Evolutionary conservation across 1,140 invertebrate genomes (phyloP), one percentile per base, ranked within the genome.

Genomic region (Zaprionus gabonicus): DNA sequence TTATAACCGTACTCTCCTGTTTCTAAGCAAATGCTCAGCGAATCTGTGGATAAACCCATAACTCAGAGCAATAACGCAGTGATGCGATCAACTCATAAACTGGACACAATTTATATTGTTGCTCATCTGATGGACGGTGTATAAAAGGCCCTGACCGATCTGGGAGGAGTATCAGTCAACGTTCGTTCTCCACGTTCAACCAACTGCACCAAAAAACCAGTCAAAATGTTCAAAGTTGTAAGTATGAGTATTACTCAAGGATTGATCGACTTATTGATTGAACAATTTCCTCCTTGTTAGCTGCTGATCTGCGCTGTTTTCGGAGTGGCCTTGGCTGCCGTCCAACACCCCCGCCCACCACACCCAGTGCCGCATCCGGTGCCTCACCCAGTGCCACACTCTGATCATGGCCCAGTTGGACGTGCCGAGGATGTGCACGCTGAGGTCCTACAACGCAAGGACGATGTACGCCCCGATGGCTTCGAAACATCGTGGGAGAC

Each of bases 401-500:
- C 20, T 2, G 49, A 34, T 25, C 71, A 46, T n/a, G 15, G 20
- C 13, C 49, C 49, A 23, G 67, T 31, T 17, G 53, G 77, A 51
- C 31, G 7, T 34, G 0, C 25, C 4, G 76, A 91, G 12, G 83
- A 91, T 56, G 77, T 60, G 13, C 71, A 82, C 57, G 78, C 82
- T 0, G 91, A 91, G 28, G 75, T 91, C 1, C 56, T 82, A 7
- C 56, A 59, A 46, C 63, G 76, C 46, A 73, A 74, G 28, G 90
- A 86, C 25, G 88, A 92, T 27, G 80, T 92, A 1, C 74, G 78
- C 15, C 10, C 80, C 27, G 94, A 95, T 75, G 95, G 94, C 70
- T 93, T 91, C 51, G 62, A 76, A 1, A 59, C 58, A 4, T 59
- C 28, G 5, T 95, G 95, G 80, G 91, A 94, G 70, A 94, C 94